These are phyloP conservation scores for Idaea straminata DNA, from an alignment of 2,888 invertebrate genomes.

Conservation along the genomic window DNA sequence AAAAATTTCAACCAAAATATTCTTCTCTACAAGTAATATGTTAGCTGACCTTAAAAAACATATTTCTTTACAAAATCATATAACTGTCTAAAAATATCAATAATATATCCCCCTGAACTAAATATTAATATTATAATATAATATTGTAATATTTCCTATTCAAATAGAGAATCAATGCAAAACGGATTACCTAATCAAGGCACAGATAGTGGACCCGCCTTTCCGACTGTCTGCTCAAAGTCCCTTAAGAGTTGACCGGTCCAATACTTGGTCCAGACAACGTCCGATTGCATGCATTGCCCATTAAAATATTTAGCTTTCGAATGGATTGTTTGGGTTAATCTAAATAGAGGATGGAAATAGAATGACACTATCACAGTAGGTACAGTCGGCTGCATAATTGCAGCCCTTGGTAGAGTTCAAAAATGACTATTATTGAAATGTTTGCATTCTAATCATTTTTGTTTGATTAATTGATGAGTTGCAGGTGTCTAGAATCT, in stretches of 20 bases:
- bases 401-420: too few relatives aligned
- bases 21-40: too few relatives aligned
- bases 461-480: too few relatives aligned
- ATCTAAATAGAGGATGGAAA: neutral
- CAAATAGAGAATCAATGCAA: constrained; percentile 31
- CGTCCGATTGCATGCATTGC: neutral
- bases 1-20: too few relatives aligned
- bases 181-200: constrained; percentile 34
- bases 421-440: too few relatives aligned
- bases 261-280: constrained; percentile 23
- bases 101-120: too few relatives aligned
- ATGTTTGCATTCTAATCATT: too few relatives aligned
- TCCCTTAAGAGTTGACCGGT: constrained; percentile 34
- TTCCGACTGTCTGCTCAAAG: constrained; percentile 33
- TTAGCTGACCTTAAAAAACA: too few relatives aligned
- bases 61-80: too few relatives aligned
- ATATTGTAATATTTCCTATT: neutral
- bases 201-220: constrained; percentile 25
- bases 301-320: neutral
- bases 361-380: neutral
- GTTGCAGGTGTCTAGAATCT: too few relatives aligned
- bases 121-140: neutral
- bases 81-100: too few relatives aligned
- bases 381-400: neutral
- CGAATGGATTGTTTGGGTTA: neutral